Conservation (phyloP, 2,113 vertebrate species). For the Scolopax mira region DNA sequence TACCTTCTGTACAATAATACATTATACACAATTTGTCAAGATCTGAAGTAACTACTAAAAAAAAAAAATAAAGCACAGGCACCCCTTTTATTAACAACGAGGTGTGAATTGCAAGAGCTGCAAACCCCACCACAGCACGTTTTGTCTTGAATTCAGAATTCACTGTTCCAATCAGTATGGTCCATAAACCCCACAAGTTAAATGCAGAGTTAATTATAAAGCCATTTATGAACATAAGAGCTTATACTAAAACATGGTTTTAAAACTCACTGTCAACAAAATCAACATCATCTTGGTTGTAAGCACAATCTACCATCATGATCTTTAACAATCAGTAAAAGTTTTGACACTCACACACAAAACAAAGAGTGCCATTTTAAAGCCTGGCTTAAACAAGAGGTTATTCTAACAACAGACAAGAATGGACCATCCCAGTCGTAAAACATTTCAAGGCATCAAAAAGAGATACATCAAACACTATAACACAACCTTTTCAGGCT, state of each 20-base stretch:
- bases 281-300: background rate
- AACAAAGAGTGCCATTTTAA: background rate
- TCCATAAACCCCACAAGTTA: background rate
- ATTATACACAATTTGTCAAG: rapidly evolving
- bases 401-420: background rate
- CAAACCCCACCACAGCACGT: background rate
- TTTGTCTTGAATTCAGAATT: background rate
- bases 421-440: background rate
- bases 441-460: background rate
- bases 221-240: background rate
- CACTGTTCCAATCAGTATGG: background rate
- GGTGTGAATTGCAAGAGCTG: background rate
- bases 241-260: background rate
- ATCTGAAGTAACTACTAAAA: background rate
- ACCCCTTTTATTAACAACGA: background rate
- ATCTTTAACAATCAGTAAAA: background rate
- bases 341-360: background rate
- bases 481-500: background rate
- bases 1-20: background rate
- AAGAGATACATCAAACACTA: background rate
- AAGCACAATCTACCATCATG: background rate
- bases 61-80: background rate
- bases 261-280: background rate
- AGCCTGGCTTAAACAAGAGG: background rate
- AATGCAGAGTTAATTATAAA: background rate